Conservation (phyloP, 2,113 vertebrate species). For the Phocoena phocoena region DNA sequence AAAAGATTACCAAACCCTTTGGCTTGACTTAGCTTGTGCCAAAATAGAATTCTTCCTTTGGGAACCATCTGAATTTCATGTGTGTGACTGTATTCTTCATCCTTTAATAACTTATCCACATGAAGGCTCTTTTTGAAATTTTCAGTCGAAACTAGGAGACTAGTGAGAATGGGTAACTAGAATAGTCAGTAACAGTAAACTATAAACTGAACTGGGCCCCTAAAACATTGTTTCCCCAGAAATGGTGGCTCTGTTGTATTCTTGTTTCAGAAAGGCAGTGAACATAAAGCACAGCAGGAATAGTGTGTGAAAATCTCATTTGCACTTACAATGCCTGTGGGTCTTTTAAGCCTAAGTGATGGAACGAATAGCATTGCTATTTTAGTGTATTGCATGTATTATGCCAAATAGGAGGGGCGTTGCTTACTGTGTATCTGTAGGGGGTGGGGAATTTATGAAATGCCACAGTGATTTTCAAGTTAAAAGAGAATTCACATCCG, state of each 20-base stretch:
- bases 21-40: neutral
- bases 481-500: neutral
- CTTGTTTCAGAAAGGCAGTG: neutral
- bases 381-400: neutral
- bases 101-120: neutral
- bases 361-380: neutral
- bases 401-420: neutral
- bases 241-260: neutral
- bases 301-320: neutral
- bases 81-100: fast-evolving
- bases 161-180: fast-evolving
- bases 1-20: neutral
- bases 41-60: slow-evolving; percentile 19
- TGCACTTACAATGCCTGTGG: neutral
- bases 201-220: fast-evolving
- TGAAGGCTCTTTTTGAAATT: neutral
- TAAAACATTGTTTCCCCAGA: neutral
- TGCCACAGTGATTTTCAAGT: neutral
- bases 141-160: fast-evolving
- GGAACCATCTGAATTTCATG: neutral
- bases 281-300: neutral
- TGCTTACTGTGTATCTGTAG: neutral
- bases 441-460: neutral
- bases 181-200: fast-evolving
- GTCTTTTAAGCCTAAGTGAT: neutral